These are phyloP conservation scores for Lycaon pictus DNA, from an alignment of 2,113 vertebrate genomes.

Conservation along the genomic window DNA sequence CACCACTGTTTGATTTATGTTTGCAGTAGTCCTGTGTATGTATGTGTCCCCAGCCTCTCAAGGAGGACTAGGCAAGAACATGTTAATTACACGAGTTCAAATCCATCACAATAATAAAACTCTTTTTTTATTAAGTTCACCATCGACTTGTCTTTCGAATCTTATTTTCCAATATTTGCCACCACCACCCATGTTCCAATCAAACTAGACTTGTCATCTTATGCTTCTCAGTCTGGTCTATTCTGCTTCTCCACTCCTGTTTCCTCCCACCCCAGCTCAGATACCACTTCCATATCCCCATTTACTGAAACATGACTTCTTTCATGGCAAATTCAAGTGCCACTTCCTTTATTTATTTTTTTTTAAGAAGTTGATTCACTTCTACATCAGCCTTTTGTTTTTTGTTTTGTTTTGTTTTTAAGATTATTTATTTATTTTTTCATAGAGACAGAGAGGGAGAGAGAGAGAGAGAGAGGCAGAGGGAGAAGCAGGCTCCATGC, in stretches of 20 bases:
- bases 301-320: not conserved
- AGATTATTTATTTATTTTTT: no score
- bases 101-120: not conserved
- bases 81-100: not conserved
- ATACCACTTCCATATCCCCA: no score
- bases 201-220: not conserved
- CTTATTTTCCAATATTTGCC: not conserved
- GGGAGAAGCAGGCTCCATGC: no score
- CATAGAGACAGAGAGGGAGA: no score
- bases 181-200: not conserved
- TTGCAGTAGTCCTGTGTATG: fast-evolving
- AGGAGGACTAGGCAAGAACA: not conserved
- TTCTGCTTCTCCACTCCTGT: fast-evolving
- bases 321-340: not conserved
- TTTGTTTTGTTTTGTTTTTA: no score
- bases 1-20: no score
- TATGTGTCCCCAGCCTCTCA: not conserved
- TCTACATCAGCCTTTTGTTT: no score
- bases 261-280: fast-evolving
- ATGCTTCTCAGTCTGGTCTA: fast-evolving
- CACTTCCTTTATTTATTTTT: not conserved
- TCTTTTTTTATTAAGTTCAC: not conserved
- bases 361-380: no score
- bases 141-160: not conserved
- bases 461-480: no score